Conservation (phyloP, 2,797 vertebrate species). For the Varecia variegata region DNA sequence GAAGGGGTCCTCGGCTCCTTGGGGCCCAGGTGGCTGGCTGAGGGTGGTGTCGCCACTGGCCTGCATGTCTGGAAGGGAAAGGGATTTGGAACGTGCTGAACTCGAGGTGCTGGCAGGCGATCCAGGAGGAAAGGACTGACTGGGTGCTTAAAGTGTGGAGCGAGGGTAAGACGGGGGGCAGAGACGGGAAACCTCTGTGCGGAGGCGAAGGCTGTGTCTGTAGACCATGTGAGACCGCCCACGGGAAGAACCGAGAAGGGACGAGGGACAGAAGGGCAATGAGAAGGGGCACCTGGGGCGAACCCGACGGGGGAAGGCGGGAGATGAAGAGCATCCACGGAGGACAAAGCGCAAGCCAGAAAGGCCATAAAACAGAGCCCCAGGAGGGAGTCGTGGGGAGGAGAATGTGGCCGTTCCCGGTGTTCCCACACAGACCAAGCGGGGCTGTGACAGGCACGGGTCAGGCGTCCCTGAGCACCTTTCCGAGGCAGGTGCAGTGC, state of each 20-base stretch:
- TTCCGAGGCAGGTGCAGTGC: background rate
- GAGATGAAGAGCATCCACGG: background rate
- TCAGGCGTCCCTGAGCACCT: rapidly evolving
- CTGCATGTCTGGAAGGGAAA: background rate
- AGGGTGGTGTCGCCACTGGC: background rate
- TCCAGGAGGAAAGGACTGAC: background rate
- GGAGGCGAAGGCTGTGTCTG: background rate
- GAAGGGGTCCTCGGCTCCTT: background rate
- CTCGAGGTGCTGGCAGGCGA: background rate
- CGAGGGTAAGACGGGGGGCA: background rate
- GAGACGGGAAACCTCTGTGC: rapidly evolving
- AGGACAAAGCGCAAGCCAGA: background rate
- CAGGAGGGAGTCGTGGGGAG: background rate
- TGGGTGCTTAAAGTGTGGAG: background rate
- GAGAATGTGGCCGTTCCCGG: background rate
- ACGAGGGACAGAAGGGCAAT: background rate
- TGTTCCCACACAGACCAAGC: background rate
- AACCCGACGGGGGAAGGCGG: background rate
- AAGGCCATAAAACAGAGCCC: background rate
- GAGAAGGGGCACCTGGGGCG: background rate
- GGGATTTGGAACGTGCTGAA: background rate
- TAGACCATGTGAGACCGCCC: rapidly evolving
- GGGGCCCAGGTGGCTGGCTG: background rate
- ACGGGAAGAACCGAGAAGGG: background rate
- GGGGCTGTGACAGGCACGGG: no score